Evolutionary conservation across 1,140 invertebrate genomes (phyloP).

Genomic region (Drosophila santomea): DNA sequence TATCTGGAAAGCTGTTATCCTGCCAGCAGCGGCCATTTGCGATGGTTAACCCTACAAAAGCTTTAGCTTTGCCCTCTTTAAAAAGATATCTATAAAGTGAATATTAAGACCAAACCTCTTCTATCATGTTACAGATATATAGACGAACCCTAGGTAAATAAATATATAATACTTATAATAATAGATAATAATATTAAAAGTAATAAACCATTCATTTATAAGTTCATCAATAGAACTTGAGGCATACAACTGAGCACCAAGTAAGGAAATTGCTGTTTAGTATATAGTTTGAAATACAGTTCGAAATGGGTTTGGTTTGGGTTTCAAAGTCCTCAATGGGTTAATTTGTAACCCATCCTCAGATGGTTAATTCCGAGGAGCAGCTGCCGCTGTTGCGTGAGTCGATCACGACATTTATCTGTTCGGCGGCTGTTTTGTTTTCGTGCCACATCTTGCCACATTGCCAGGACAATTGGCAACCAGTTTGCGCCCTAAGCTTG

Average conservation of each 20-base stretch:
- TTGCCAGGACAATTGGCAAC: constrained; percentile 66
- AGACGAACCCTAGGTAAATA: too few species aligned
- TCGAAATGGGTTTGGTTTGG: background rate
- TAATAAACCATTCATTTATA: too few species aligned
- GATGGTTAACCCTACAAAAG: constrained; percentile 40
- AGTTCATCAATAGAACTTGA: too few species aligned
- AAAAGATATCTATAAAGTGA: too few species aligned
- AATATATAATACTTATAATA: too few species aligned
- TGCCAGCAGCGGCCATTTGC: constrained; percentile 40
- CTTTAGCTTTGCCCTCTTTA: background rate
- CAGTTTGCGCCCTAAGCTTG: constrained; percentile 79
- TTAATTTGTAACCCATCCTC: constrained; percentile 36
- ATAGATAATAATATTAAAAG: too few species aligned
- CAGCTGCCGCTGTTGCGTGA: constrained; percentile 44
- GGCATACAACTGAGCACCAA: too few species aligned
- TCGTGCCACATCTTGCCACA: constrained; percentile 36
- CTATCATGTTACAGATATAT: background rate
- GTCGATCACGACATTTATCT: constrained; percentile 62
- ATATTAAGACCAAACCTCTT: too few species aligned
- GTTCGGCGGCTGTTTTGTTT: constrained; percentile 45
- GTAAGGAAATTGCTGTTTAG: too few species aligned
- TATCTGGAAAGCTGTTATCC: constrained; percentile 59
- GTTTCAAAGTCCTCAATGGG: constrained; percentile 18
- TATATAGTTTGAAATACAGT: too few species aligned
- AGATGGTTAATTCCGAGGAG: constrained; percentile 33